Evolutionary conservation across 2,888 invertebrate species (phyloP), one percentile per base, ranked within the genome.

Genomic region (Coelopa pilipes): DNA sequence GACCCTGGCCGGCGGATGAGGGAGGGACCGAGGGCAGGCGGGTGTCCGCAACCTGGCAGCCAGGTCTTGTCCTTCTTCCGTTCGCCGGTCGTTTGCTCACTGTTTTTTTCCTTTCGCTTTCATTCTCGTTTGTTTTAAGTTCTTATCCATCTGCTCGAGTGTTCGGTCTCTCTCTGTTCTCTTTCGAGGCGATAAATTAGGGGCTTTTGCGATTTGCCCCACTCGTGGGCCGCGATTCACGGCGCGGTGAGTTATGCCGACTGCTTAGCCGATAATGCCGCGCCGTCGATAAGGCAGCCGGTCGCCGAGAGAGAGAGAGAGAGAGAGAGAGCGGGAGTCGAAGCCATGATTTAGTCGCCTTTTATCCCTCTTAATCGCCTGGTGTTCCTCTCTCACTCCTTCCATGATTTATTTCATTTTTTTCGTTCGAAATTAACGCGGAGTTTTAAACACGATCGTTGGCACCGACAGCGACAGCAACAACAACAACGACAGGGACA

Each of bases 131-230:
- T 68, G 15, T 70, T 49, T 34, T 34, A 34, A 34, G 34, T 34
- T 60, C 34, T 34, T 34, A 34, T 34, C 34, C 34, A 34, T n/a
- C 15, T 70, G 11, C 12, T 15, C 17, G 13, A 12, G 2, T 12
- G 10, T 34, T n/a, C 46, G 1, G 21, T 66, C 19, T 50, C 24
- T 13, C 15, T 53, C 21, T 11, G 21, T 24, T 62, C 19, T 19
- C 34, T 62, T 17, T 12, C 17, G 62, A 11, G 12, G 70, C 62
- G 15, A 70, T 70, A 70, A 70, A 70, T 70, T 70, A 70, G 62
- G 13, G 62, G 70, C 62, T 70, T 60, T 70, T 59, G 49, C 49
- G 17, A 50, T 45, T 50, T 50, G 62, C 50, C 62, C 45, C 50
- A 50, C 49, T 49, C 34, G 34, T 53, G n/a, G 50, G 24, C 11